Percentiles rank a stretch among this genome's conserved stretches.
Evolutionary conservation across 2,888 invertebrate genomes (phyloP).

Genomic region (Brachynemurus nebulosus): DNA sequence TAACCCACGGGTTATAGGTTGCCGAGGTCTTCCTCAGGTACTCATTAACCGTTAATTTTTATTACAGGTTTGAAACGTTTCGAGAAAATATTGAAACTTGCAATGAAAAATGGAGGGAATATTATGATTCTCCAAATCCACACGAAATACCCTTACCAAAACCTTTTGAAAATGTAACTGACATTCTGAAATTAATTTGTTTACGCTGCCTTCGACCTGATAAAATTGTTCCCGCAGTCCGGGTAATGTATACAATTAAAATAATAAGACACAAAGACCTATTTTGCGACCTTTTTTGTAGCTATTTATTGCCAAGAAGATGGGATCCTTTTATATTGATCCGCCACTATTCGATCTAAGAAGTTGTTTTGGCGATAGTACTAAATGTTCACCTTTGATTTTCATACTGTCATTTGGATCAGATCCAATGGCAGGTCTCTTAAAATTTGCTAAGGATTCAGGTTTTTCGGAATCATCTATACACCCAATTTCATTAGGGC

Average conservation of each 20-base stretch:
- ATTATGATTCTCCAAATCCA: conserved; percentile 68
- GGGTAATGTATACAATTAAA: conserved; percentile 23
- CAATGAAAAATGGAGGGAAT: conserved; percentile 52
- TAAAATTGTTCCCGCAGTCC: conserved; percentile 73
- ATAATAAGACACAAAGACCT: too few species aligned
- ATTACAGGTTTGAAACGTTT: conserved; percentile 41
- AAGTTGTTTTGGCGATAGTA: conserved; percentile 77
- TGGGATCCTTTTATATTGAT: conserved; percentile 72
- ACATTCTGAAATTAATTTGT: conserved; percentile 57
- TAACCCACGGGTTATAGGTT: too few species aligned
- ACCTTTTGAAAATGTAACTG: conserved; percentile 46
- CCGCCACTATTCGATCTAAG: conserved; percentile 82
- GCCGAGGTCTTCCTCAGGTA: too few species aligned
- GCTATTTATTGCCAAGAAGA: conserved; percentile 55
- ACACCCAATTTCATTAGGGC: conserved; percentile 70
- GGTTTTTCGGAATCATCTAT: conserved; percentile 47
- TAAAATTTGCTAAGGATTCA: conserved; percentile 75
- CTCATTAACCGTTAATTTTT: too few species aligned
- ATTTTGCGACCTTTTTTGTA: conserved; percentile 34
- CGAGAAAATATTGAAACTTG: conserved; percentile 40
- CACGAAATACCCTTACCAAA: conserved; percentile 52
- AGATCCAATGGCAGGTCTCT: conserved; percentile 82
- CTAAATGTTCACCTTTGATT: conserved; percentile 71
- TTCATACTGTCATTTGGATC: conserved; percentile 85
- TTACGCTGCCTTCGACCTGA: conserved; percentile 76